Evolutionary conservation across 2,888 invertebrate genomes (phyloP), one percentile per base, ranked within the genome.

Genomic region (Blastobasis lacticolella): DNA sequence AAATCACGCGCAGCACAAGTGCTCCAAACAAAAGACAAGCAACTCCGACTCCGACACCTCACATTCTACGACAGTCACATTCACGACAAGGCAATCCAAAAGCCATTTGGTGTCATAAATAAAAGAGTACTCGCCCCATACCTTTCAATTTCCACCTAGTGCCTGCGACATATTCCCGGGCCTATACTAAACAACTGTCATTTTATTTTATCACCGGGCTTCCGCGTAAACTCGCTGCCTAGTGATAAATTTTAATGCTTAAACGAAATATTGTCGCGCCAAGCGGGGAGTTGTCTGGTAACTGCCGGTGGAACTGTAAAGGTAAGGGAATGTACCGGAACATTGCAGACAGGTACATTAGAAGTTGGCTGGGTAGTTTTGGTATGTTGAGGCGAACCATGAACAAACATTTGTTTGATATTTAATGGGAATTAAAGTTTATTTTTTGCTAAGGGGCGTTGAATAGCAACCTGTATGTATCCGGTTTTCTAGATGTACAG

Each of bases 131-230:
- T 83, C 73, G 85, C 77, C 82, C 84, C 78, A 81, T 86, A 82
- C 84, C 86, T 86, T 88, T 88, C 87, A 88, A 87, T 88, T 85
- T 82, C 78, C 74, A 76, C 77, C 75, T 78, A 76, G 71, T 73
- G 63, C 52, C 51, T 56, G 37, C 49, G 23, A 38, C 37, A 78
- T 79, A 80, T 78, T 82, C 87, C 87, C 85, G 76, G 61, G 80
- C 70, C 81, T 75, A 68, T 79, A 82, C 83, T 88, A 88, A 88
- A 87, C 87, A 87, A 88, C 84, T 86, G 87, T 86, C 87, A 85
- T 87, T 86, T 86, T 87, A 86, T 87, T 88, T 88, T 87, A 87
- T 86, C 80, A 81, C 87, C 83, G 63, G 78, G 80, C 82, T 85
- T 80, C 70, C 75, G 71, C 77, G 83, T 84, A 83, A 82, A 85